Evolutionary conservation across 2,888 invertebrate species (phyloP).

Genomic region (Tridacna gigas): DNA sequence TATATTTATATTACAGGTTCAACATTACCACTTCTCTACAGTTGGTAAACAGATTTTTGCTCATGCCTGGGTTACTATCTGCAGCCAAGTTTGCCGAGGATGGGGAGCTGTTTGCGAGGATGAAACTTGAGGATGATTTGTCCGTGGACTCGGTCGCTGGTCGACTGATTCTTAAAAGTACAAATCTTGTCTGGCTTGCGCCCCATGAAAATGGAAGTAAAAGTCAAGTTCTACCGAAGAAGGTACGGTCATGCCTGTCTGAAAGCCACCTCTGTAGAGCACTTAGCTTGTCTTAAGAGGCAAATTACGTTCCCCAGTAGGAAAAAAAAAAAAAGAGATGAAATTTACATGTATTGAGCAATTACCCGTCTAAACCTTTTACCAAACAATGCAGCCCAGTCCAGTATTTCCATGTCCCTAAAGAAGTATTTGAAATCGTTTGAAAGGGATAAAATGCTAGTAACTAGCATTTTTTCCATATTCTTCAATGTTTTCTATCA

Average conservation of each 20-base stretch:
- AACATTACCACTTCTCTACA: conserved; percentile 89
- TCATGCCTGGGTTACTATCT: conserved; percentile 87
- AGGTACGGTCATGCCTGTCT: conserved; percentile 48
- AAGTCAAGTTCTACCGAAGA: conserved; percentile 59
- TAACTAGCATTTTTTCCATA: no score
- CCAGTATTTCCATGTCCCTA: no score
- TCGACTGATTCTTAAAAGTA: conserved; percentile 91
- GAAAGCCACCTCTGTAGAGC: not conserved
- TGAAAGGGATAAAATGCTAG: no score
- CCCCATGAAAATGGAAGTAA: conserved; percentile 63
- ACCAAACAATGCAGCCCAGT: no score
- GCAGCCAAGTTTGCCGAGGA: conserved; percentile 91
- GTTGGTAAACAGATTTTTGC: conserved; percentile 89
- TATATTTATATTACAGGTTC: conserved; percentile 85
- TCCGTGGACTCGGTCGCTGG: conserved; percentile 94
- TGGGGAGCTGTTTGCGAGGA: conserved; percentile 91
- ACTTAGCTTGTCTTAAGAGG: not conserved
- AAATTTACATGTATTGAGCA: no score
- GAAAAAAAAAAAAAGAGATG: no score
- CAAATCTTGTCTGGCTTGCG: conserved; percentile 89
- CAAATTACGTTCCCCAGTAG: no score
- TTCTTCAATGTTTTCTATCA: no score
- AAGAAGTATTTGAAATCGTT: no score
- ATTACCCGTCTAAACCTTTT: no score
- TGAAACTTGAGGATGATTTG: conserved; percentile 90